Evolutionary conservation across 1,140 invertebrate genomes (phyloP), one percentile per base, ranked within the genome.

Genomic region (Solenopsis fugax): DNA sequence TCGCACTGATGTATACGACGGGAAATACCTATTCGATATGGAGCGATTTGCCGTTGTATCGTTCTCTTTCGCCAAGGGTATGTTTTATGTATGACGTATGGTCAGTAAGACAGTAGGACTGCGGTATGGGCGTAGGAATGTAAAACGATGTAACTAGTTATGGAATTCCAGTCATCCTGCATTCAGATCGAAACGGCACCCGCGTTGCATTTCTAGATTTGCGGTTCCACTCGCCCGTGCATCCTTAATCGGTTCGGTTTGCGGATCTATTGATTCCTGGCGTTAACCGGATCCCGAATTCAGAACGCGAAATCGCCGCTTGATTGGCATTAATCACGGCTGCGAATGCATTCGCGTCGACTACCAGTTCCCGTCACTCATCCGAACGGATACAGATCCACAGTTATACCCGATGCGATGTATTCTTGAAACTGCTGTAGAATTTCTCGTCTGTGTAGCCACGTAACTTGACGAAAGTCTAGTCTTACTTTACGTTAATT

Each of bases 231-330:
- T 89, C 82, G 67, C 54, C 41, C 45, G 77, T 78, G 87, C 76
- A 82, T 90, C 82, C 77, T 90, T 88, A 88, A 90, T 91, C 89
- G 71, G 29, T 24, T 87, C 67, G 78, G 72, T 89, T 87, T 89
- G 64, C 52, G 73, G 34, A 21, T 64, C 58, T 90, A 90, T 89
- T 67, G 89, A 90, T 90, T 84, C 48, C 77, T 62, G 84, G 85
- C 52, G 72, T 87, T 89, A 72, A 84, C 85, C 50, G 72, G 76
- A 87, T 89, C 85, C 65, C 72, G 73, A 87, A 90, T 90, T 89
- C 85, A 56, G 85, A 78, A 67, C 89, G 77, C 85, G 85, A 77
- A 87, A 77, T 52, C 60, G 48, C 16, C 85, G 16, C 78, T 89
- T 75, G 67, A 87, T 90, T 87, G 89, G 73, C 78, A 62, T 89